A percentile compares a stretch with the other conserved stretches of the same genome.
phyloP scores from a whole-genome alignment of 2,797 vertebrate species.

The Coracias cyanogaster region DNA sequence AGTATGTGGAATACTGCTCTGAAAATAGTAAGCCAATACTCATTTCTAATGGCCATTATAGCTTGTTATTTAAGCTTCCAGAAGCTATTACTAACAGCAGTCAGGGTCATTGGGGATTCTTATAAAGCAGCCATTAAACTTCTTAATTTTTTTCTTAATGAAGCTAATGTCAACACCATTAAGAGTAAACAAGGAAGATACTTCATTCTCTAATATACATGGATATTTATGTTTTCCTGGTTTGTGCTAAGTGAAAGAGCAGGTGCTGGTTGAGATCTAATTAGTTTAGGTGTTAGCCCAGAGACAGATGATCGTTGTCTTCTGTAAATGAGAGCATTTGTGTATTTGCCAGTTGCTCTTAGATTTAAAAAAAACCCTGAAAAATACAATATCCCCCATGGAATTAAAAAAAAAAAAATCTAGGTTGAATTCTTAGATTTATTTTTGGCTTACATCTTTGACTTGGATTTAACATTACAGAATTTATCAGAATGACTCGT shows the following conservation, averaged over 20 bases:
- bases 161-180: slow-evolving; percentile 33
- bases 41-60: neutral
- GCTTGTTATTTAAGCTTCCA: neutral
- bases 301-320: neutral
- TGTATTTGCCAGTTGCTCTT: neutral
- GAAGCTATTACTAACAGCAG: neutral
- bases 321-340: neutral
- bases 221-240: neutral
- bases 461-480: neutral
- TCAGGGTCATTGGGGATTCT: slow-evolving; percentile 14
- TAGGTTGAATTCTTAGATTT: neutral
- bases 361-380: neutral
- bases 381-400: neutral
- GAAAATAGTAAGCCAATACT: neutral
- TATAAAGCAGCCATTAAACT: slow-evolving; percentile 29
- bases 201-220: neutral
- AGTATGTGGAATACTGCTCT: neutral
- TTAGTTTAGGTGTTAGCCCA: slow-evolving; percentile 16
- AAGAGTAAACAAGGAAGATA: neutral
- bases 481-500: neutral
- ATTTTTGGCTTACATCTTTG: neutral
- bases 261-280: slow-evolving; percentile 24
- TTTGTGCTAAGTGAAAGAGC: slow-evolving; percentile 40
- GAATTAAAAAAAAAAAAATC: neutral
- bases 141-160: slow-evolving; percentile 58